A percentile compares a stretch with the other conserved stretches of the same genome.
phyloP scores from a whole-genome alignment of 2,888 invertebrate genomes.

The Himalopsyche kuldschensis region DNA sequence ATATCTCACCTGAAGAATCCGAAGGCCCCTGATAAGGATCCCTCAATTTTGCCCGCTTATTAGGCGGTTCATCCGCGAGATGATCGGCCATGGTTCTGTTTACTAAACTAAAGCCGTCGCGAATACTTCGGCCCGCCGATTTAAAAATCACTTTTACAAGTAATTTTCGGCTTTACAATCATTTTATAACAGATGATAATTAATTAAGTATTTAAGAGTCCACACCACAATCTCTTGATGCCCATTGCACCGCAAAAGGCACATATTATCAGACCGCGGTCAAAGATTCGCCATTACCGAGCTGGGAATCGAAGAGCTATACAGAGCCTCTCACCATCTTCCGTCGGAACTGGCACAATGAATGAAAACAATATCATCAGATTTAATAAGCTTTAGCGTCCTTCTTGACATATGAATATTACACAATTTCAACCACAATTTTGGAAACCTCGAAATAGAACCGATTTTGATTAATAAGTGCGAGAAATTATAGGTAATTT shows the following conservation, averaged over 20 bases:
- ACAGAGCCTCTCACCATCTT: slow-evolving; percentile 75
- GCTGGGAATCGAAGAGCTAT: slow-evolving; percentile 70
- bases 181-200: slow-evolving; percentile 60
- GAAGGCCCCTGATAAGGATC: slow-evolving; percentile 81
- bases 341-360: slow-evolving; percentile 73
- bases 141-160: slow-evolving; percentile 61
- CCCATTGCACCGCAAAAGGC: slow-evolving; percentile 74
- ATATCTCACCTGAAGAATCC: slow-evolving; percentile 72
- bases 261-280: slow-evolving; percentile 70
- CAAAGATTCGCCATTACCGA: slow-evolving; percentile 82
- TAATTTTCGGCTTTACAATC: slow-evolving; percentile 58
- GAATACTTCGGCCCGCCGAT: slow-evolving; percentile 63
- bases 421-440: slow-evolving; percentile 61
- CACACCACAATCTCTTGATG: slow-evolving; percentile 70
- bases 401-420: slow-evolving; percentile 55
- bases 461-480: slow-evolving; percentile 61
- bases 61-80: slow-evolving; percentile 93
- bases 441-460: slow-evolving; percentile 63
- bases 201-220: slow-evolving; percentile 62
- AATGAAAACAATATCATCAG: slow-evolving; percentile 68
- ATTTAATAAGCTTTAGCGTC: slow-evolving; percentile 57
- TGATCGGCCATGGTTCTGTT: slow-evolving; percentile 89
- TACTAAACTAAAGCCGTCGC: slow-evolving; percentile 69
- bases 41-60: slow-evolving; percentile 90
- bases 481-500: slow-evolving; percentile 67